Evolutionary conservation across 2,113 vertebrate genomes (phyloP).

Genomic region (Hydrochoerus hydrochaeris): DNA sequence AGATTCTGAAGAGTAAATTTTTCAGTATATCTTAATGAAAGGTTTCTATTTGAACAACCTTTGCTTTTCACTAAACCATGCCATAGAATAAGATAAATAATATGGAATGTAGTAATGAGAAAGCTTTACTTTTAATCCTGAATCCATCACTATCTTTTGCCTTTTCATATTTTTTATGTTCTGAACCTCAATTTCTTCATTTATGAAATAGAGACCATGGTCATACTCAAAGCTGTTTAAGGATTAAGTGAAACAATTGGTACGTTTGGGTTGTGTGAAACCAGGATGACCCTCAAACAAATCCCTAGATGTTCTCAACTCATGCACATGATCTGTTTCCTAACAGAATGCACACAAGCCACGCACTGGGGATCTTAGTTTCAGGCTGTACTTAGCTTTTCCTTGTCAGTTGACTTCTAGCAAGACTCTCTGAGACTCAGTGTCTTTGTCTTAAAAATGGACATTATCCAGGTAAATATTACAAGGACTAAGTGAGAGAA

Average conservation of each 20-base stretch:
- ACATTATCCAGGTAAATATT: background rate
- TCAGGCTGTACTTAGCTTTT: background rate
- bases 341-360: too few relatives aligned
- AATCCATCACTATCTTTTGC: background rate
- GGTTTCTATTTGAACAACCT: background rate
- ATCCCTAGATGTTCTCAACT: background rate
- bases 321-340: background rate
- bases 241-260: background rate
- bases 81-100: background rate
- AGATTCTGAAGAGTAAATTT: background rate
- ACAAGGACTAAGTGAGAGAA: background rate
- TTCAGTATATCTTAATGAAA: constrained; percentile 42
- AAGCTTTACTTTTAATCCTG: background rate
- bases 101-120: background rate
- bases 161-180: background rate
- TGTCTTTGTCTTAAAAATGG: constrained; percentile 10
- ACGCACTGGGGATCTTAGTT: background rate
- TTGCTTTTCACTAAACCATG: background rate
- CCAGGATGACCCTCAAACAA: background rate
- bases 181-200: background rate
- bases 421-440: background rate
- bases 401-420: background rate
- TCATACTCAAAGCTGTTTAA: background rate
- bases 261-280: background rate
- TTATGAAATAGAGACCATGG: background rate